Evolutionary conservation across 35 echinoderm and acorn worm genomes (phyloP).

Genomic region (Apostichopus californicus): DNA sequence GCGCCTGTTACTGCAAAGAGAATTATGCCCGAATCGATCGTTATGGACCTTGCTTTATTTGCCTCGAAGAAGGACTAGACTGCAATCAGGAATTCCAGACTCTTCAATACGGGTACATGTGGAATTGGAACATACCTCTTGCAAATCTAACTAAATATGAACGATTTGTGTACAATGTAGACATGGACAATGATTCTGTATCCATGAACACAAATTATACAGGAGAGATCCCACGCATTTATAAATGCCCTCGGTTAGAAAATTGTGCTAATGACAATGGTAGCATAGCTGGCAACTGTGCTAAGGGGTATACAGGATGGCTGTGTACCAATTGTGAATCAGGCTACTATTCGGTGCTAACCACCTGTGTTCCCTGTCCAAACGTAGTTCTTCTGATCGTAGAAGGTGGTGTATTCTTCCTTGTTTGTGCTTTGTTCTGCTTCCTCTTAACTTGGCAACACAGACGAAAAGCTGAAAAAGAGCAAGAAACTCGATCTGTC

Average conservation of each 20-base stretch:
- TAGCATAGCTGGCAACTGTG: neutral
- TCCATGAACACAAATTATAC: neutral
- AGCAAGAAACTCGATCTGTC: neutral
- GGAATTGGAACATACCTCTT: conserved; percentile 18
- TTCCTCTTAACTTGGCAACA: neutral
- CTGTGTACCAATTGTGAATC: conserved; percentile 21
- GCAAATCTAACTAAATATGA: neutral
- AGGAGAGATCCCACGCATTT: neutral
- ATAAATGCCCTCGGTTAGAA: neutral
- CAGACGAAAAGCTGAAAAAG: too few species aligned
- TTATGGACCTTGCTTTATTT: conserved; percentile 22
- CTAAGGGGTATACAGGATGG: conserved; percentile 47
- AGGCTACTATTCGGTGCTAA: conserved; percentile 26
- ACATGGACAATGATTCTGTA: neutral
- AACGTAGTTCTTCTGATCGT: neutral
- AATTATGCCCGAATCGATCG: conserved; percentile 32
- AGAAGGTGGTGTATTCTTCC: neutral
- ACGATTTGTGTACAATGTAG: conserved; percentile 19
- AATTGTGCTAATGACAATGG: neutral
- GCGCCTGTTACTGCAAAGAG: conserved; percentile 51
- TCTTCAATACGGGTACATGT: conserved; percentile 30
- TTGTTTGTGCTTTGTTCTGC: neutral
- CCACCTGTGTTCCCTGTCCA: neutral
- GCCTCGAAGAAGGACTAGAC: conserved; percentile 22
- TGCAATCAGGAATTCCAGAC: conserved; percentile 35